Percentiles rank a stretch among this genome's conserved stretches.
phyloP scores from a whole-genome alignment of 2,113 vertebrate species.

The Mormoops blainvillei region DNA sequence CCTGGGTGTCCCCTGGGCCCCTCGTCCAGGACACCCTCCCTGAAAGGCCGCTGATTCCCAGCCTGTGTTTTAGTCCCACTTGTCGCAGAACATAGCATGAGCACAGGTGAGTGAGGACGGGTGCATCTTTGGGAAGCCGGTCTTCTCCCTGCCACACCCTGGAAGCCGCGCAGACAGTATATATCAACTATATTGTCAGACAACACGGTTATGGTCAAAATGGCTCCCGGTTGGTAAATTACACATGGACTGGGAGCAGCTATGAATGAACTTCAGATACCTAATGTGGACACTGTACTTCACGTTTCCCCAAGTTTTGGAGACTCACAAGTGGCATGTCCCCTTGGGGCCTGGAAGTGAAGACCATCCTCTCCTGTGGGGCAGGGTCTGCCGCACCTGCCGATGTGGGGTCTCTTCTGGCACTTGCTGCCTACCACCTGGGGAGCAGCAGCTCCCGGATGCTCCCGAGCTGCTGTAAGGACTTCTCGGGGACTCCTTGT shows the following conservation, averaged over 20 bases:
- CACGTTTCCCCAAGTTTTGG: background rate
- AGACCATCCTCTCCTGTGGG: too few relatives aligned
- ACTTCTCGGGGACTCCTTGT: background rate
- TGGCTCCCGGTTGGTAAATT: background rate
- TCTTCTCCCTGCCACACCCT: background rate
- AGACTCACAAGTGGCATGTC: background rate
- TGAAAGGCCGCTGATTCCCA: background rate
- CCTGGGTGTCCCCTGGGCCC: background rate
- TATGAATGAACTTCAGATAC: background rate
- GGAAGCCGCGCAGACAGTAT: background rate
- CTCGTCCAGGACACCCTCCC: background rate
- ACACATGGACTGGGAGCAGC: background rate
- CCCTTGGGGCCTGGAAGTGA: background rate
- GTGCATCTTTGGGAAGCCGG: background rate
- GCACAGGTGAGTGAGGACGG: background rate
- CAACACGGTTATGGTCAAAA: background rate
- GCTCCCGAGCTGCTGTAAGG: background rate
- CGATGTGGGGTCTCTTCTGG: background rate
- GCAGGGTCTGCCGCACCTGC: too few relatives aligned
- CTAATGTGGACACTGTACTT: background rate
- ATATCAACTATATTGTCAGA: background rate
- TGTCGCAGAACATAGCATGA: background rate
- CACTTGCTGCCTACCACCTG: background rate
- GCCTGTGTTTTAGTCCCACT: background rate
- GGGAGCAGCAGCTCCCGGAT: background rate